Evolutionary conservation across 92 coral and sea anemone genomes (phyloP), one percentile per base, ranked within the genome.

Genomic region (Muricea muricata): DNA sequence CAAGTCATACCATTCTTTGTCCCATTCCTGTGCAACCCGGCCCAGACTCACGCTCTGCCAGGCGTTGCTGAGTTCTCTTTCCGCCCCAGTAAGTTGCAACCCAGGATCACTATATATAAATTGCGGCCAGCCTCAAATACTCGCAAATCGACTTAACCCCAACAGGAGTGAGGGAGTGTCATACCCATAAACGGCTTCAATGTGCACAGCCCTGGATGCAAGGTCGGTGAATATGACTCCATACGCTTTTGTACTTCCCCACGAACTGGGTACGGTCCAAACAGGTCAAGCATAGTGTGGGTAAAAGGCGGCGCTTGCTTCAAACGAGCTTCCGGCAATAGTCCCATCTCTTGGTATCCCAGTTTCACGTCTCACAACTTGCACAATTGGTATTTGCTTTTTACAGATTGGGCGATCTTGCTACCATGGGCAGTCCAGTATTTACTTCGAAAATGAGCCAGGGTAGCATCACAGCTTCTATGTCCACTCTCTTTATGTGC

Each of bases 241-340:
- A 70, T 91, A 87, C 3, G 89, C 84, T 40, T 91, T 91, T 87
- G 91, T 8, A 87, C 91, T 55, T 78, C 89, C 12, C 88, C 91
- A 33, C 42, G 6, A 0, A 91, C 94, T 4, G 74, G 28, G 63
- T 88, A 89, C 18, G 90, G 88, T 1, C 94, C 92, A 88, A 91
- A 91, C 46, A 91, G 33, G 39, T 82, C 92, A 0, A 91, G 21
- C 92, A 89, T 89, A 0, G 61, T 73, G 55, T 46, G 65, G 84
- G 85, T 86, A 57, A 91, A 89, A 18, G 89, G 0, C n/a, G 92
- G 90, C 4, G 94, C 65, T 0, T 88, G 92, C 66, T 60, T 88
- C 69, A 88, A 76, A 74, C 90, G 56, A 0, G 77, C 89, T 10
- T 89, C 91, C 6, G 91, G 89, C 54, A 89, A 45, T 25, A 26